Base-by-base conservation (phyloP, 2,113 vertebrate genomes). In the Mustela nigripes region DNA sequence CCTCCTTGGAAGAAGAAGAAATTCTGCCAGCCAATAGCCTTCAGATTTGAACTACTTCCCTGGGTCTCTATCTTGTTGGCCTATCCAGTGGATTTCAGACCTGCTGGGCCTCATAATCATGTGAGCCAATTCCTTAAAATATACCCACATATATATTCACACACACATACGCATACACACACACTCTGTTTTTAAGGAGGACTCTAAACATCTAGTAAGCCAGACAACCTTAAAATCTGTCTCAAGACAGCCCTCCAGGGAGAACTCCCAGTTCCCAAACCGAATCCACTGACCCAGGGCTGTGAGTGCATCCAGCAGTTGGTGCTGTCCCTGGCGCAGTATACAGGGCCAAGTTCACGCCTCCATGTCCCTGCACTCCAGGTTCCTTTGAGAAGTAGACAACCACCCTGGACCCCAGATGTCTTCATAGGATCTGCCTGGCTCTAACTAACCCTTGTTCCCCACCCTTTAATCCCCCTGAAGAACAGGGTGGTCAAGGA, bases 141-240 rank as follows among this genome's bases (percentile, higher is more conserved):
- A 39, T 11, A 50, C 76, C 28, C 28, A n/a, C 24, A 28, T 71
- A 60, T 33, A 0, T n/a, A 14, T 10, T 2, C 45, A 6, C 11
- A 31, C 1, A 36, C 11, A 50, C 76, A 21, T 15, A 33, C 15
- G 0, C n/a, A 14, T 7, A 4, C 36, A 6, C 11, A 24, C 5
- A 58, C 11, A 28, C 24, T 11, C 24, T n/a, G 36, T 58, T 50
- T 93, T 69, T 73, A n/a, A 45, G 42, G 63, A 65, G n/a, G 26
- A 63, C n/a, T 67, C 58, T n/a, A 60, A 65, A 71, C 2, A 78
- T 18, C 26, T 11, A n/a, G 58, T 33, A 62, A 87, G 39, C 26
- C 42, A 63, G 56, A 58, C 36, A 90, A 33, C 33, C 33, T 31
- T 2, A 86, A 48, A 28, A 14, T 33, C 26, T 5, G 6, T 24